Evolutionary conservation across 1,140 invertebrate species (phyloP).

Genomic region (Vanessa atalanta): DNA sequence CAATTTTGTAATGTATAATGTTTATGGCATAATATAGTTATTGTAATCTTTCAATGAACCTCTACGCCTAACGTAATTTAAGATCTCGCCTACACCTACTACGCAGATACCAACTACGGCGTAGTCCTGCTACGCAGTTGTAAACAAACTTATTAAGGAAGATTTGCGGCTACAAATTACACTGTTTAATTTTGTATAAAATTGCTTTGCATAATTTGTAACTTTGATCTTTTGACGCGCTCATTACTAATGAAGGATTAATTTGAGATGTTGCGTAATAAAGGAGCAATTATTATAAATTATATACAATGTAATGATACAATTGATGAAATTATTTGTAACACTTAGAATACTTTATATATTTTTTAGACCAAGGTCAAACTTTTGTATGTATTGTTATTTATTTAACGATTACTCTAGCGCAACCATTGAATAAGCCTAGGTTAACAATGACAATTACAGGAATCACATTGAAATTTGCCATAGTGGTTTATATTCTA

Average conservation of each 20-base stretch:
- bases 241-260: not conserved
- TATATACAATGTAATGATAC: no score
- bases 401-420: no score
- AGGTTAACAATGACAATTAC: no score
- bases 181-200: slow-evolving; percentile 12
- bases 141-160: slow-evolving; percentile 20
- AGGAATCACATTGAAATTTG: no score
- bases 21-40: not conserved
- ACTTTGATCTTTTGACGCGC: not conserved
- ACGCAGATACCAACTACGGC: slow-evolving; percentile 29
- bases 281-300: no score
- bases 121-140: slow-evolving; percentile 22
- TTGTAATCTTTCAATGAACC: not conserved
- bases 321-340: no score
- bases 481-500: no score
- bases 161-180: not conserved
- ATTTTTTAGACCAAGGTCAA: no score
- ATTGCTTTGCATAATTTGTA: slow-evolving; percentile 11
- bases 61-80: slow-evolving; percentile 16
- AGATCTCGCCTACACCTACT: slow-evolving; percentile 30
- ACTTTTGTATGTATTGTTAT: no score
- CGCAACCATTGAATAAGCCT: no score
- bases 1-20: no score
- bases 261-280: not conserved
- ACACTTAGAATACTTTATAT: no score